These are phyloP conservation scores for Heliopora coerulea DNA, from an alignment of 92 coral and sea anemone species.

Conservation along the genomic window DNA sequence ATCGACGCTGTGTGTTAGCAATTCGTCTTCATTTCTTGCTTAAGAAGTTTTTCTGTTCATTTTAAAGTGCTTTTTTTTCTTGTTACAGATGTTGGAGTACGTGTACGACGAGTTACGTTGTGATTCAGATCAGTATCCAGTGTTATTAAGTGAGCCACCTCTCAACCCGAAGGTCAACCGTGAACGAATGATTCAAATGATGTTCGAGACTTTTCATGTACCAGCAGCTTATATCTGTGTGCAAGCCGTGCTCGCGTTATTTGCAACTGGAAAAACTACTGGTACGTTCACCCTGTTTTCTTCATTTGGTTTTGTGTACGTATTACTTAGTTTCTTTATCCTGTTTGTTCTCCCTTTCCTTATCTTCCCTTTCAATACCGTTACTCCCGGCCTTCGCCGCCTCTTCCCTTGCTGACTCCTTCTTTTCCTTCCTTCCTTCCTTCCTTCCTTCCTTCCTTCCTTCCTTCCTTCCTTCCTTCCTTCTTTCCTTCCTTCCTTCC, in stretches of 20 bases:
- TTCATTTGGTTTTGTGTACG: not conserved
- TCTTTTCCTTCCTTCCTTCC: constrained; percentile 4
- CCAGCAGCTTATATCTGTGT: constrained; percentile 89
- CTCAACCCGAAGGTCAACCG: constrained; percentile 84
- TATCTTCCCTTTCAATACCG: too few species aligned
- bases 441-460: constrained; percentile 21
- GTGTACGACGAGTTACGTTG: constrained; percentile 77
- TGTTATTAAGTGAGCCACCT: constrained; percentile 86
- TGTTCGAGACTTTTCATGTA: constrained; percentile 92
- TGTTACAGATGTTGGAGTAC: constrained; percentile 67
- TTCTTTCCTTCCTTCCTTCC: constrained; percentile 19
- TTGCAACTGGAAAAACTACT: constrained; percentile 95
- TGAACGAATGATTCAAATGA: constrained; percentile 85
- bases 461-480: constrained; percentile 19
- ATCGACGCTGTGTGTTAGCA: too few species aligned
- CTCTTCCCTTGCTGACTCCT: not conserved
- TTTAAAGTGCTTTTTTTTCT: not conserved
- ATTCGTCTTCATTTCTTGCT: too few species aligned
- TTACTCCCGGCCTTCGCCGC: not conserved
- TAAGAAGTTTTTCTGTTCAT: too few species aligned
- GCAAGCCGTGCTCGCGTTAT: constrained; percentile 97
- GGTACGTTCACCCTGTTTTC: constrained; percentile 47
- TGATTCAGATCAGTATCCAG: constrained; percentile 77
- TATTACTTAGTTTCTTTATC: not conserved
- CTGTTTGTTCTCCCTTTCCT: not conserved